phyloP scores from a whole-genome alignment of 2,888 invertebrate species.

The Drosophila imparisetae region DNA sequence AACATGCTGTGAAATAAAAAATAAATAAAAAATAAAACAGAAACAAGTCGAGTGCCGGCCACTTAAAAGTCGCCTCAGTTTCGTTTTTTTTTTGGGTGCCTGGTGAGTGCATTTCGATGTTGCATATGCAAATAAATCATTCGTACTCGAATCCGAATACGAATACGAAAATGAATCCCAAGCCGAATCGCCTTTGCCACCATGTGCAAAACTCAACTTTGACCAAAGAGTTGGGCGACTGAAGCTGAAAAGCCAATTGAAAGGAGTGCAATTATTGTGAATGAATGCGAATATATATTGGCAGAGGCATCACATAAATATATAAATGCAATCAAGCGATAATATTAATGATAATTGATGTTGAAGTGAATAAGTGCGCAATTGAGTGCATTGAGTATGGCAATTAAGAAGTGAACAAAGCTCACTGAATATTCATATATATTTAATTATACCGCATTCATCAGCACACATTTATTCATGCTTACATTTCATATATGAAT shows the following conservation, averaged over 20 bases:
- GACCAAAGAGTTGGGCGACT: slow-evolving; percentile 5
- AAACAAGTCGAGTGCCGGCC: slow-evolving; percentile 59
- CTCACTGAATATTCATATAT: slow-evolving; percentile 3
- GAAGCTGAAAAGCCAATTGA: neutral
- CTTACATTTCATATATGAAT: neutral
- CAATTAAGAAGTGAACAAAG: neutral
- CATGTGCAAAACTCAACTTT: slow-evolving; percentile 36
- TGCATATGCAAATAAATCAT: slow-evolving; percentile 79
- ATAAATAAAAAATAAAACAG: slow-evolving; percentile 16
- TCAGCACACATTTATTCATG: neutral
- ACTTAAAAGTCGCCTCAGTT: slow-evolving; percentile 70
- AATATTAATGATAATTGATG: neutral
- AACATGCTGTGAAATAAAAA: slow-evolving; percentile 16
- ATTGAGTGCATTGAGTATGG: slow-evolving; percentile 1
- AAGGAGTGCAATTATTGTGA: slow-evolving; percentile 11
- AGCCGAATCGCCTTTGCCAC: slow-evolving; percentile 21
- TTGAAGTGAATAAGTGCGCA: neutral
- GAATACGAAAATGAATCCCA: slow-evolving; percentile 15
- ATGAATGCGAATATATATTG: slow-evolving; percentile 15
- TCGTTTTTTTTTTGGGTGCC: neutral
- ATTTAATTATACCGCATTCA: neutral
- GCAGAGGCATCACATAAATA: slow-evolving; percentile 3
- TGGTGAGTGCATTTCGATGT: slow-evolving; percentile 77
- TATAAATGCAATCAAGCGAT: neutral
- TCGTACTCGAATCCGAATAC: slow-evolving; percentile 27